Evolutionary conservation across 2,797 vertebrate genomes (phyloP).

Genomic region (Amblyopsis hoosieri): DNA sequence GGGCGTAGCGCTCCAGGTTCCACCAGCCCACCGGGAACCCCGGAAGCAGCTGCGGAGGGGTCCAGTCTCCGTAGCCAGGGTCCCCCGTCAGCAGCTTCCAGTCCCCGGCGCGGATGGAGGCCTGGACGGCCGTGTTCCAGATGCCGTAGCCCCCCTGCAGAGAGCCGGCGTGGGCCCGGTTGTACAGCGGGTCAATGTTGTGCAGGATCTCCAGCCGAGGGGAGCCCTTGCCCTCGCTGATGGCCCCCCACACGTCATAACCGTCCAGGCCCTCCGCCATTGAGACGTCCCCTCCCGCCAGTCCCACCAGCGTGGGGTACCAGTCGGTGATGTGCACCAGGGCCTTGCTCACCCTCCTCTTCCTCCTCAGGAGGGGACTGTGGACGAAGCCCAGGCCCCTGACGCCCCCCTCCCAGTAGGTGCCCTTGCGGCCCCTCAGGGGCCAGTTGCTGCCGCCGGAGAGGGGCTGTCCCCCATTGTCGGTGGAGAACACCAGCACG

Average conservation of each 20-base stretch:
- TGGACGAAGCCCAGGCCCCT: conserved; percentile 94
- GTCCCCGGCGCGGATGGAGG: conserved; percentile 90
- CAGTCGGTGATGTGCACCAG: conserved; percentile 97
- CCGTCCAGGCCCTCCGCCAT: conserved; percentile 84
- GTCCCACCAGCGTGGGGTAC: conserved; percentile 91
- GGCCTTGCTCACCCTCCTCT: conserved; percentile 85
- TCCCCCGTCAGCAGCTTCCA: conserved; percentile 97
- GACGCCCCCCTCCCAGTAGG: conserved; percentile 96
- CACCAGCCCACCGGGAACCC: conserved; percentile 92
- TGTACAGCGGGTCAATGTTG: conserved; percentile 96
- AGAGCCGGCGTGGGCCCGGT: conserved; percentile 86
- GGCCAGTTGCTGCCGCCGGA: conserved; percentile 98
- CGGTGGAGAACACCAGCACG: conserved; percentile 91
- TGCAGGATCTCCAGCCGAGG: conserved; percentile 93
- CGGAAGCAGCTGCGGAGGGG: conserved; percentile 89
- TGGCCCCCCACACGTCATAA: conserved; percentile 89
- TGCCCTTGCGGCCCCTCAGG: conserved; percentile 93
- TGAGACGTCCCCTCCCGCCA: conserved; percentile 89
- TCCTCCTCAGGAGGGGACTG: conserved; percentile 89
- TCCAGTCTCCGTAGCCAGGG: conserved; percentile 96
- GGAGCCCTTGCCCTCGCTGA: conserved; percentile 91
- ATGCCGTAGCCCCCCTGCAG: conserved; percentile 87
- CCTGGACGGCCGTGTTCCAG: conserved; percentile 96
- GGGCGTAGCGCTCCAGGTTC: conserved; percentile 89
- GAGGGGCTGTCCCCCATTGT: conserved; percentile 95